These are phyloP conservation scores for Stenopsyche tienmushanensis DNA, from an alignment of 1,140 invertebrate genomes.

Conservation along the genomic window DNA sequence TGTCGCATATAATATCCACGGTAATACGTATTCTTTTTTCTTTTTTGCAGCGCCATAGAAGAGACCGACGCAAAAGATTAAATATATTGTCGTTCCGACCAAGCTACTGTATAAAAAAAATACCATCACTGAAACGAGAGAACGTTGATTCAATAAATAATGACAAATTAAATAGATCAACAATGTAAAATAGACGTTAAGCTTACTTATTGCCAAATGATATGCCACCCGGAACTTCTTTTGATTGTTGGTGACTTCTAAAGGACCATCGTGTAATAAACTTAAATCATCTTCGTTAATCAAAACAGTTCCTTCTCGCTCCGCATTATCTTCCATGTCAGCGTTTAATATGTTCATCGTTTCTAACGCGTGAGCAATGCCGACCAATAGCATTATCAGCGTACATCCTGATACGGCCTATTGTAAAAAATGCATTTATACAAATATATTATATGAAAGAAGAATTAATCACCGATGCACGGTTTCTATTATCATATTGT, in stretches of 20 bases:
- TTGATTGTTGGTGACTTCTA: conserved; percentile 39
- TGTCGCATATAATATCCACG: conserved; percentile 34
- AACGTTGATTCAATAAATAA: not conserved
- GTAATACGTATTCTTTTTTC: conserved; percentile 39
- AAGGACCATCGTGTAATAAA: conserved; percentile 23
- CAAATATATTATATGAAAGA: not conserved
- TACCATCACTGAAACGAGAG: conserved; percentile 34
- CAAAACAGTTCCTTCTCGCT: conserved; percentile 34
- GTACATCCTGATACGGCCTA: conserved; percentile 39
- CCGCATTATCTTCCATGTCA: conserved; percentile 41
- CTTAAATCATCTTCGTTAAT: conserved; percentile 32
- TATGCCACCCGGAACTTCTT: conserved; percentile 40
- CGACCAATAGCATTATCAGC: conserved; percentile 35
- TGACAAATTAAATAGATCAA: not conserved
- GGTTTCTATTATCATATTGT: not conserved
- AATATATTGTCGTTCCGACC: conserved; percentile 33
- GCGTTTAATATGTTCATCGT: conserved; percentile 40
- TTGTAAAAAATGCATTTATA: conserved; percentile 8
- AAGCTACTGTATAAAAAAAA: conserved; percentile 38
- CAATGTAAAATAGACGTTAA: not conserved
- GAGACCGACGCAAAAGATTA: conserved; percentile 38
- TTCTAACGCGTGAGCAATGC: conserved; percentile 39
- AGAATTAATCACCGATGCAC: too few relatives aligned
- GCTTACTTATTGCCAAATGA: conserved; percentile 37
- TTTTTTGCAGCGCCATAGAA: conserved; percentile 39